Evolutionary conservation across 2,113 vertebrate species (phyloP).

Genomic region (Vombatus ursinus): DNA sequence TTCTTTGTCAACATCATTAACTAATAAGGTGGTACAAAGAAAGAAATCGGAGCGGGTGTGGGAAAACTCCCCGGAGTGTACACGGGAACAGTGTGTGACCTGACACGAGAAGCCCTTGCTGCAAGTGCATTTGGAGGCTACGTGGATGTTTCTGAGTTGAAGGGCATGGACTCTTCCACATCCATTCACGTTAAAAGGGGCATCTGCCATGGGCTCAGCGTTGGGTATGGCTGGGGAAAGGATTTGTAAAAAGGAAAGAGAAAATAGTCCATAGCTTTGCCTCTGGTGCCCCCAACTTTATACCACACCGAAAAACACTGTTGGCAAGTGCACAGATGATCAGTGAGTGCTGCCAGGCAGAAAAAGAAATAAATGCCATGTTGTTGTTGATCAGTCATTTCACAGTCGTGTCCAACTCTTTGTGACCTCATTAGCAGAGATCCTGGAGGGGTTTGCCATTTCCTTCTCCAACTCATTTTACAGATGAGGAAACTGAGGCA

Average conservation of each 20-base stretch:
- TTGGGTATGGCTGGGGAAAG: not conserved
- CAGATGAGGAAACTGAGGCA: not conserved
- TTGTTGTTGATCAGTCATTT: not conserved
- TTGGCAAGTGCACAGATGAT: not conserved
- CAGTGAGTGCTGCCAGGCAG: not conserved
- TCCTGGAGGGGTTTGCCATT: not conserved
- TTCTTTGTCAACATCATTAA: conserved; percentile 37
- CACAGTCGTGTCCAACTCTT: no score
- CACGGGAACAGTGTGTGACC: not conserved
- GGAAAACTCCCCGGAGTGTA: not conserved
- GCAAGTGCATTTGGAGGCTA: not conserved
- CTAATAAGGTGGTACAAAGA: conserved; percentile 30
- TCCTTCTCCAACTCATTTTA: not conserved
- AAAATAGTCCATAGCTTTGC: not conserved
- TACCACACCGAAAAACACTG: not conserved
- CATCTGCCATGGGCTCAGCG: not conserved
- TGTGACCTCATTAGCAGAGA: no score
- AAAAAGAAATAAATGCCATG: not conserved
- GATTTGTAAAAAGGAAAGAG: not conserved
- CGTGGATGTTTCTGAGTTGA: not conserved
- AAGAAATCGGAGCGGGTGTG: not conserved
- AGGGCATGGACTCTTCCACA: not conserved
- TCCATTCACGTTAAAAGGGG: not conserved
- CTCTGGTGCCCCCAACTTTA: not conserved
- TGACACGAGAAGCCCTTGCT: not conserved